These are phyloP conservation scores for Nomia melanderi DNA, from an alignment of 1,140 invertebrate genomes.

Conservation along the genomic window DNA sequence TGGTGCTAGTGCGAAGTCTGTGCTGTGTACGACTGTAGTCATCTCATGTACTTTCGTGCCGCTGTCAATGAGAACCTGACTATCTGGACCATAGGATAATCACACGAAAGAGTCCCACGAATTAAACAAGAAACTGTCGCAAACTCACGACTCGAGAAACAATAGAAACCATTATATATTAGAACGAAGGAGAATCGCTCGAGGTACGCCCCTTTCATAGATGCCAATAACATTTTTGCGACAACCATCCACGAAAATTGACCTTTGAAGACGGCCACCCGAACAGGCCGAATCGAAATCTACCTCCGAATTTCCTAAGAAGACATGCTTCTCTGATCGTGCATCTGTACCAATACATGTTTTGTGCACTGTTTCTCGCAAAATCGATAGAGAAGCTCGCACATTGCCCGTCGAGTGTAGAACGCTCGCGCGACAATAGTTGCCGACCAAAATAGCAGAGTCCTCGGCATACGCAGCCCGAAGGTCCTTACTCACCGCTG, in stretches of 20 bases:
- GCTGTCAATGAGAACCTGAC: conserved; percentile 31
- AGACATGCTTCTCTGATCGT: not conserved
- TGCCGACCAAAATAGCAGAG: conserved; percentile 37
- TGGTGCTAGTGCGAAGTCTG: conserved; percentile 35
- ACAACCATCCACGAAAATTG: conserved; percentile 21
- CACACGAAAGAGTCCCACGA: not conserved
- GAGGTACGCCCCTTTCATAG: conserved; percentile 52
- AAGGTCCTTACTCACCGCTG: conserved; percentile 21
- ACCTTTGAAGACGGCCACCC: not conserved
- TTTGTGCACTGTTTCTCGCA: conserved; percentile 40
- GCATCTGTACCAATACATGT: not conserved
- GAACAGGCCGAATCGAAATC: not conserved
- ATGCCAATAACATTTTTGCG: conserved; percentile 45
- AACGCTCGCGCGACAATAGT: conserved; percentile 25
- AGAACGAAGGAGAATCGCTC: conserved; percentile 1
- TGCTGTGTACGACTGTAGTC: conserved; percentile 33
- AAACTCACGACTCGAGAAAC: not conserved
- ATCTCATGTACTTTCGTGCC: conserved; percentile 34
- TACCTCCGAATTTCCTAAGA: no score
- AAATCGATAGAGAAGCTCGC: conserved; percentile 55
- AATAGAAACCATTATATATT: not conserved
- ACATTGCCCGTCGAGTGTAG: conserved; percentile 38
- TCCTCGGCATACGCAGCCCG: conserved; percentile 14
- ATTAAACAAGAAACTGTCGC: not conserved
- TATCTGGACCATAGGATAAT: conserved; percentile 14